Conservation (phyloP, 2,113 vertebrate genomes). For the Tringa solitaria region DNA sequence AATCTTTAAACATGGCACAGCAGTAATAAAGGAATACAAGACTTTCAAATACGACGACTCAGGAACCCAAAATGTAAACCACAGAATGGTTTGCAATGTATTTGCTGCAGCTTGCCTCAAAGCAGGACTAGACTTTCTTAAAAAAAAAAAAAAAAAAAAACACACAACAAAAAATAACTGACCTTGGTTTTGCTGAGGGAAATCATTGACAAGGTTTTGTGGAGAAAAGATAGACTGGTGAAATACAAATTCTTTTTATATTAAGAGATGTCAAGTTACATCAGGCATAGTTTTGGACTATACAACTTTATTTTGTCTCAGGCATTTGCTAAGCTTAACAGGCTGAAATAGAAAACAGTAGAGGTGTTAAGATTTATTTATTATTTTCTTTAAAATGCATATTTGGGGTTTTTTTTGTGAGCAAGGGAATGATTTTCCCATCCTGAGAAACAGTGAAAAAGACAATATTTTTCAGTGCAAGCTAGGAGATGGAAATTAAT, state of each 20-base stretch:
- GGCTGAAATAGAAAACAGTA: constrained; percentile 32
- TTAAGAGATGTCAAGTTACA: constrained; percentile 44
- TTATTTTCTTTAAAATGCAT: not conserved
- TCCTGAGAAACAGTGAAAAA: not conserved
- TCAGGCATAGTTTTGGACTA: constrained; percentile 23
- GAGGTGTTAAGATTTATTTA: constrained; percentile 25
- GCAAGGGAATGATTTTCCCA: not conserved
- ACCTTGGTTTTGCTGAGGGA: constrained; percentile 26
- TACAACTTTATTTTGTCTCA: constrained; percentile 44
- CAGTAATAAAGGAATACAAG: not conserved
- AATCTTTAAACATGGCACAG: not conserved
- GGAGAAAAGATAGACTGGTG: not conserved
- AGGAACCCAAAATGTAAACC: not conserved
- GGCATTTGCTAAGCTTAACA: constrained; percentile 40
- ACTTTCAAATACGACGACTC: not conserved
- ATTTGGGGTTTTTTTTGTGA: not conserved
- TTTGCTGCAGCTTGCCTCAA: not conserved
- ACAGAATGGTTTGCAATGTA: not conserved
- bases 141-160: not conserved
- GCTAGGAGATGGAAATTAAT: constrained; percentile 44
- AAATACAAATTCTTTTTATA: constrained; percentile 47
- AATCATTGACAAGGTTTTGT: not conserved
- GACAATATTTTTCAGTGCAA: not conserved
- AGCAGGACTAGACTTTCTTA: not conserved
- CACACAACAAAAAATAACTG: not conserved